Conservation (phyloP, 2,888 invertebrate species). For the Megalurothrips usitatus region DNA sequence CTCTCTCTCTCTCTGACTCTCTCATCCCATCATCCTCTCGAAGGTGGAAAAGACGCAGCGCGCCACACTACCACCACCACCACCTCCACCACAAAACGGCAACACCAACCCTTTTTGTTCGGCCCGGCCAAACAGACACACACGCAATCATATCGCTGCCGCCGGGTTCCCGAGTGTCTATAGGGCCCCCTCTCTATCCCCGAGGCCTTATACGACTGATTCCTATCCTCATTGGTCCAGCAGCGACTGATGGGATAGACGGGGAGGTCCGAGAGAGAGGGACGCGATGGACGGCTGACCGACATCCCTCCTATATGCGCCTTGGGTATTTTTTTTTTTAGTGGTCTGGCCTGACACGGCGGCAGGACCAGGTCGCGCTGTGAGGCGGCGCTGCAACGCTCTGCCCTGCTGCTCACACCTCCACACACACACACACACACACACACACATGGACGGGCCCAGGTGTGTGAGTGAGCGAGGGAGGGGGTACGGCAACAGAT, state of each 20-base stretch:
- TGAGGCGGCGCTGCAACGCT: not conserved
- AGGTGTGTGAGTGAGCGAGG: not conserved
- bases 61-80: too few species aligned
- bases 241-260: too few species aligned
- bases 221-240: too few species aligned
- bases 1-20: not conserved
- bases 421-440: not conserved
- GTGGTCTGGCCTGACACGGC: not conserved
- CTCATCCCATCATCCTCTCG: not conserved
- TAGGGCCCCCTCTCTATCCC: too few species aligned
- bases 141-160: too few species aligned
- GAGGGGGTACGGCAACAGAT: not conserved
- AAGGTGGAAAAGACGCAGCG: conserved; percentile 13
- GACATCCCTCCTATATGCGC: not conserved
- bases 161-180: too few species aligned
- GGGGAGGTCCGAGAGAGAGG: too few species aligned
- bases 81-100: too few species aligned
- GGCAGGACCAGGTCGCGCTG: not conserved
- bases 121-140: too few species aligned
- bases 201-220: too few species aligned
- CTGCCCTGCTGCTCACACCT: not conserved
- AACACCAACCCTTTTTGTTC: too few species aligned
- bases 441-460: not conserved
- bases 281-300: not conserved
- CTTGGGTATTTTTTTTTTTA: too few species aligned